Percentiles rank a stretch among this genome's conserved stretches.
Conservation (phyloP, 2,888 invertebrate genomes). For the Amphipyra berbera region DNA sequence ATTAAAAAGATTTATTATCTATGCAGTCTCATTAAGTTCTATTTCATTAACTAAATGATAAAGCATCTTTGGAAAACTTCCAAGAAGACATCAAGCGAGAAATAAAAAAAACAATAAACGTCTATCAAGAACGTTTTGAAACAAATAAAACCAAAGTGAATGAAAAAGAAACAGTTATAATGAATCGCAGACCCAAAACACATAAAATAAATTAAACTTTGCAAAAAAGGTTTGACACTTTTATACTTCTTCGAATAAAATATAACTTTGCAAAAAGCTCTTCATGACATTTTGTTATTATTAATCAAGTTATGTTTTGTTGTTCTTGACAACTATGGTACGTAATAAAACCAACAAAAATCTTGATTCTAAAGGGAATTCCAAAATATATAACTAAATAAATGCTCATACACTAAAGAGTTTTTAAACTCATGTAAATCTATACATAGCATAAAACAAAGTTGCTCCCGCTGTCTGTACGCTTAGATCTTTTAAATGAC, state of each 20-base stretch:
- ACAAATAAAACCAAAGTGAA: constrained; percentile 12
- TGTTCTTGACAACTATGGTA: constrained; percentile 1
- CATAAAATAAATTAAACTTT: constrained; percentile 40
- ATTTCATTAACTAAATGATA: too few relatives aligned
- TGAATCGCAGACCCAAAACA: constrained; percentile 25
- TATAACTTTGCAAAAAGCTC: constrained; percentile 15
- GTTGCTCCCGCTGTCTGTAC: too few relatives aligned
- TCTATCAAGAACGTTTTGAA: not conserved
- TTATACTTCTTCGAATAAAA: constrained; percentile 31
- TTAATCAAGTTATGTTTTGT: constrained; percentile 25
- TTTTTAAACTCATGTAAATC: too few relatives aligned
- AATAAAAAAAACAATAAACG: not conserved
- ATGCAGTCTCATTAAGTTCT: too few relatives aligned
- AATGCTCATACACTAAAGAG: too few relatives aligned
- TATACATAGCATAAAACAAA: too few relatives aligned
- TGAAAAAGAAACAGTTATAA: constrained; percentile 29
- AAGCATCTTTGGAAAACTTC: not conserved
- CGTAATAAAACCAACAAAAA: too few relatives aligned
- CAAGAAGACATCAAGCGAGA: not conserved
- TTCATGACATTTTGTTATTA: constrained; percentile 21
- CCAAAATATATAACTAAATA: too few relatives aligned
- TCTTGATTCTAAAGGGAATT: too few relatives aligned
- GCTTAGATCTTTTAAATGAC: too few relatives aligned
- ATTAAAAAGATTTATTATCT: too few relatives aligned
- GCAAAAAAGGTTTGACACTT: constrained; percentile 47